Conservation (phyloP, 1,140 invertebrate genomes). For the Carcinoscorpius rotundicauda region DNA sequence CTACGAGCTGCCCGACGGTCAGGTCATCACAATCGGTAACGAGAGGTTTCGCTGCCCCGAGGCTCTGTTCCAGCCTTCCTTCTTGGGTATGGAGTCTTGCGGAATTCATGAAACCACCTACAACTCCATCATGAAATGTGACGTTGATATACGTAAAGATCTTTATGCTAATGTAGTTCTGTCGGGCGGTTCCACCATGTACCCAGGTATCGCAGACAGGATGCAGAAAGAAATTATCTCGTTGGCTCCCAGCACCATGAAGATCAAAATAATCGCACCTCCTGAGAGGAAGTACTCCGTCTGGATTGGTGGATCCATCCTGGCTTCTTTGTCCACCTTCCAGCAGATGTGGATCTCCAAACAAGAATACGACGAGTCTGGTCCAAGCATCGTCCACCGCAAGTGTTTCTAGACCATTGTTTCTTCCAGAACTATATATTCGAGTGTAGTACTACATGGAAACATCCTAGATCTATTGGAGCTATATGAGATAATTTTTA, state of each 20-base stretch:
- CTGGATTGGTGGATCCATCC: constrained; percentile 47
- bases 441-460: too few relatives aligned
- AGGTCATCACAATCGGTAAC: constrained; percentile 50
- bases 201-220: constrained; percentile 50
- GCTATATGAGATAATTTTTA: too few relatives aligned
- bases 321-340: constrained; percentile 48
- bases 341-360: constrained; percentile 48
- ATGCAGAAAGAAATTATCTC: constrained; percentile 42
- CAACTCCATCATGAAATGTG: constrained; percentile 49
- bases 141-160: constrained; percentile 38
- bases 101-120: constrained; percentile 68
- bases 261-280: constrained; percentile 49
- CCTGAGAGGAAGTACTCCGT: constrained; percentile 46
- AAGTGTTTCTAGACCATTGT: too few relatives aligned
- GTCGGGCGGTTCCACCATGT: constrained; percentile 62
- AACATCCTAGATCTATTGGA: too few relatives aligned
- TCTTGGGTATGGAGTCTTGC: constrained; percentile 71
- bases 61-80: constrained; percentile 46
- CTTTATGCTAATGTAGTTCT: constrained; percentile 70
- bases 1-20: constrained; percentile 74
- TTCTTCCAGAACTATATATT: too few relatives aligned
- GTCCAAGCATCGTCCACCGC: too few relatives aligned
- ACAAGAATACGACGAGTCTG: too few relatives aligned
- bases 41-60: constrained; percentile 45
- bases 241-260: constrained; percentile 44